phyloP scores from a whole-genome alignment of 2,113 vertebrate species.

The Strix aluco region DNA sequence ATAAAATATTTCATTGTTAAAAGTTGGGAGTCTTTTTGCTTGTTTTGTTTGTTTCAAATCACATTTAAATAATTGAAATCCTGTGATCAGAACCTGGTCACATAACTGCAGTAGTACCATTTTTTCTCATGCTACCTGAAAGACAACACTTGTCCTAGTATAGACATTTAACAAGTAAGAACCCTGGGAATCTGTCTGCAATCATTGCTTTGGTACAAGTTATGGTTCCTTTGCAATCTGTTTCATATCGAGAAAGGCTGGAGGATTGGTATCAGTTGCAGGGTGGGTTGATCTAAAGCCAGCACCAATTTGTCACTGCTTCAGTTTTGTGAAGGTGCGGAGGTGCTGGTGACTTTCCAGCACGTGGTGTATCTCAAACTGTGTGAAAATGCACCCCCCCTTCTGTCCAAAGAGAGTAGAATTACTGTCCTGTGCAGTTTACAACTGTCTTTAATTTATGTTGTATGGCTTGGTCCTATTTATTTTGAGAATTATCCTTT shows the following conservation, averaged over 20 bases:
- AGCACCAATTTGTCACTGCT: neutral
- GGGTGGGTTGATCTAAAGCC: neutral
- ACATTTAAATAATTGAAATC: neutral
- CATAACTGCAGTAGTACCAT: neutral
- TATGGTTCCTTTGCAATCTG: neutral
- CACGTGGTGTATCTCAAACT: neutral
- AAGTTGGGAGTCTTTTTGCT: neutral
- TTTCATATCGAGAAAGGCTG: neutral
- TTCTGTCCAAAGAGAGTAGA: neutral
- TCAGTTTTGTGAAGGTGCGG: neutral
- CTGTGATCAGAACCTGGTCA: neutral
- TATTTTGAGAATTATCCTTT: neutral
- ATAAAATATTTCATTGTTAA: neutral
- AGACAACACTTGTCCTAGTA: neutral
- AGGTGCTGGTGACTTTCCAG: neutral
- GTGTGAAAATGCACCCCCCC: neutral
- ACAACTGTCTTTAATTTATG: neutral
- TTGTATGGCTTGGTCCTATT: neutral
- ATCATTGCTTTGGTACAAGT: neutral
- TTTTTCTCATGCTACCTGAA: neutral
- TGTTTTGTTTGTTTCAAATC: neutral
- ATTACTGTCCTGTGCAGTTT: neutral
- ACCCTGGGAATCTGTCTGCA: neutral
- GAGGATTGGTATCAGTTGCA: neutral
- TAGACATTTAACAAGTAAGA: neutral